Evolutionary conservation across 2,888 invertebrate genomes (phyloP).

Genomic region (Marasmarcha lunaedactyla): DNA sequence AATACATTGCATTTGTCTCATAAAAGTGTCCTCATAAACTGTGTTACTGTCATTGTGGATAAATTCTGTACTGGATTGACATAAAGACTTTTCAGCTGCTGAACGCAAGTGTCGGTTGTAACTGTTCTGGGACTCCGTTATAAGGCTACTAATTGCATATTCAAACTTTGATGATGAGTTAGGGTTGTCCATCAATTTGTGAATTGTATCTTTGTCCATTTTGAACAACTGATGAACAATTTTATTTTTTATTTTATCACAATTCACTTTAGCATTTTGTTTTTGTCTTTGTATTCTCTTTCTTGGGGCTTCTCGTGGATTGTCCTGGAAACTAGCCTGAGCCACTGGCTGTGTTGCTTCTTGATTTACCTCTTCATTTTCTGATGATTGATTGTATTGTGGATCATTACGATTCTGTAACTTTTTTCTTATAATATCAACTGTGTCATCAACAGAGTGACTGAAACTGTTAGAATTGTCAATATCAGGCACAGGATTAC

Average conservation of each 20-base stretch:
- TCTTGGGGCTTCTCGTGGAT: background rate
- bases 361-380: conserved; percentile 17
- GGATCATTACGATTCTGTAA: conserved; percentile 40
- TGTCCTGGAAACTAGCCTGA: conserved; percentile 18
- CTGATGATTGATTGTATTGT: conserved; percentile 5
- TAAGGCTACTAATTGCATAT: conserved; percentile 58
- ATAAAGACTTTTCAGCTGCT: conserved; percentile 57
- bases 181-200: conserved; percentile 60
- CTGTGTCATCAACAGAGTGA: conserved; percentile 55
- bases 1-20: conserved; percentile 76
- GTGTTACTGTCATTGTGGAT: conserved; percentile 73
- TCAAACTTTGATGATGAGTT: conserved; percentile 64
- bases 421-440: conserved; percentile 48
- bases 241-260: conserved; percentile 57
- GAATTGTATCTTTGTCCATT: conserved; percentile 62
- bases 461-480: conserved; percentile 51
- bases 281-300: conserved; percentile 25
- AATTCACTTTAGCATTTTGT: conserved; percentile 35
- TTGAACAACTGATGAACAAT: conserved; percentile 61
- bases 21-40: conserved; percentile 79
- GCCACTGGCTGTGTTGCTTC: conserved; percentile 24
- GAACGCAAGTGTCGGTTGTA: conserved; percentile 53
- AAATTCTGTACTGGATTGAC: conserved; percentile 49
- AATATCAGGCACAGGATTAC: conserved; percentile 30
- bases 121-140: conserved; percentile 62